These are phyloP conservation scores for Luperina testacea DNA, from an alignment of 2,888 invertebrate species.

Conservation along the genomic window DNA sequence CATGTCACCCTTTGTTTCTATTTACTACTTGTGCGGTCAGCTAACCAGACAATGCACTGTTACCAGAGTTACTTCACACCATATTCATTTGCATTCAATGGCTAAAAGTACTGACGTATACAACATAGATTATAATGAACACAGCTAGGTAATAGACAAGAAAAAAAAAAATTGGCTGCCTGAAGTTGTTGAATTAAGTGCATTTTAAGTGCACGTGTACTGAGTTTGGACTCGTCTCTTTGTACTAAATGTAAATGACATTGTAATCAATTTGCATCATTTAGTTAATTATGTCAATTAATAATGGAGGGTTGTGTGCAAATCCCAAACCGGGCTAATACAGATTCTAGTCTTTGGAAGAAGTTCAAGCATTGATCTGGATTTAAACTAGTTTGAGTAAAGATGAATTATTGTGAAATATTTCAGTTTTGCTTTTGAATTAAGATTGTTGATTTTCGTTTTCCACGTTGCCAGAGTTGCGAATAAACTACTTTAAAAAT, in stretches of 20 bases:
- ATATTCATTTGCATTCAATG: conserved; percentile 34
- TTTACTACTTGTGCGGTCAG: no score
- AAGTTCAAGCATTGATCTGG: neutral
- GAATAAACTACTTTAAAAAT: no score
- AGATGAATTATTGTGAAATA: neutral
- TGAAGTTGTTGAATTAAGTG: conserved; percentile 27
- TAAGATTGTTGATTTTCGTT: no score
- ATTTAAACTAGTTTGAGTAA: neutral
- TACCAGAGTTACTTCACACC: conserved; percentile 1
- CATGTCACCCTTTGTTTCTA: neutral
- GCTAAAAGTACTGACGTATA: neutral
- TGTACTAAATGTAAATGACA: neutral
- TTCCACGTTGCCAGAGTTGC: no score
- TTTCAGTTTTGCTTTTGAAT: neutral
- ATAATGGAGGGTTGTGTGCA: neutral
- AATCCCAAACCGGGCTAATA: neutral
- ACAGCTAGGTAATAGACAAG: neutral
- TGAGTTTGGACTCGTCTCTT: neutral
- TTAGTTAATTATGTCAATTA: neutral
- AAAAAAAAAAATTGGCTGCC: conserved; percentile 11
- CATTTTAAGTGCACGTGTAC: conserved; percentile 49
- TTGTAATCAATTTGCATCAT: conserved; percentile 32
- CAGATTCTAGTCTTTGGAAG: neutral
- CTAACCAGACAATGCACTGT: conserved; percentile 8
- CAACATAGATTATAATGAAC: conserved; percentile 2